These are phyloP conservation scores for Mormyrus iriodes DNA, from an alignment of 2,113 vertebrate species.

Conservation along the genomic window DNA sequence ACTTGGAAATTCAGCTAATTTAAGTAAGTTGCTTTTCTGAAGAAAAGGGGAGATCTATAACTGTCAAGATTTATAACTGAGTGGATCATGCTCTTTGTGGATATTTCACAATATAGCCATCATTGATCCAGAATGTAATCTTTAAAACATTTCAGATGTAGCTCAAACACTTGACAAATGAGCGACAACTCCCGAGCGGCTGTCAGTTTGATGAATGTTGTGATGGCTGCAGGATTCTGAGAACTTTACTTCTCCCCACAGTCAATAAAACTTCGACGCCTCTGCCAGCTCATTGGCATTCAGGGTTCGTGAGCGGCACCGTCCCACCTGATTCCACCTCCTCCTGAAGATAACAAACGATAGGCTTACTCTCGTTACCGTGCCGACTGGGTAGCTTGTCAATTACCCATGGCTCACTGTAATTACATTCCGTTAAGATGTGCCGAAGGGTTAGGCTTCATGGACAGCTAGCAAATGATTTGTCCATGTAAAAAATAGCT, in stretches of 20 bases:
- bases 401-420: neutral
- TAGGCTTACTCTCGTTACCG: neutral
- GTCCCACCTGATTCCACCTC: neutral
- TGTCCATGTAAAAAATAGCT: neutral
- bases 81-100: neutral
- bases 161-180: neutral
- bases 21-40: neutral
- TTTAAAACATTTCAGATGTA: constrained; percentile 7
- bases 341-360: neutral
- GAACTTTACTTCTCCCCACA: neutral
- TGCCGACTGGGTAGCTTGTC: neutral
- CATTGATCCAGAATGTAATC: neutral
- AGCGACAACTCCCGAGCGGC: neutral
- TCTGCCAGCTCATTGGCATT: neutral
- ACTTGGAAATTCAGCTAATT: constrained; percentile 1
- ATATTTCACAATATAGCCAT: neutral
- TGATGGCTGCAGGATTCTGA: neutral
- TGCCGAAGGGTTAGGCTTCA: neutral
- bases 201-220: constrained; percentile 1
- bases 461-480: neutral
- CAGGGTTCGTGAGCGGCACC: neutral
- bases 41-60: neutral
- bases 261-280: neutral
- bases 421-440: neutral
- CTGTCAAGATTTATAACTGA: constrained; percentile 13